These are phyloP conservation scores for Pseudococcus viburni DNA, from an alignment of 2,888 invertebrate genomes.

Conservation along the genomic window DNA sequence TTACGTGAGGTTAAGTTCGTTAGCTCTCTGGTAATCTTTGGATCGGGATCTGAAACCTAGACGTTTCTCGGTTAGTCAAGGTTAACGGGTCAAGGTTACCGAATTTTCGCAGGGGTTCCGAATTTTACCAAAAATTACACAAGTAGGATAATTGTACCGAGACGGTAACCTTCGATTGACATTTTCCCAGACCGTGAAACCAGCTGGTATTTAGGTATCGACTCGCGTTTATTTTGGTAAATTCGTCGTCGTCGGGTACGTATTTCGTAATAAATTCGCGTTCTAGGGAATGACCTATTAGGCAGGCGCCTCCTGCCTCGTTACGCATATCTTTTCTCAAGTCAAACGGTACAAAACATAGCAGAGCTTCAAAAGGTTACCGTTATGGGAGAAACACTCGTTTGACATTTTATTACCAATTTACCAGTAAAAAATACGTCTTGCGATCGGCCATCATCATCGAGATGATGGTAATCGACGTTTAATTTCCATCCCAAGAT, in stretches of 20 bases:
- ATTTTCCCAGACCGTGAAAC: not conserved
- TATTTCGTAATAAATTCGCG: not conserved
- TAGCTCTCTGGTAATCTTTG: not conserved
- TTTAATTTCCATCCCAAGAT: not conserved
- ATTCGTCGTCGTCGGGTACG: not conserved
- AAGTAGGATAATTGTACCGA: not conserved
- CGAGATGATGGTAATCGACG: not conserved
- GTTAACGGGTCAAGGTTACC: slow-evolving; percentile 34
- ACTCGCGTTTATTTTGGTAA: not conserved
- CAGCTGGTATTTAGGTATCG: slow-evolving; percentile 40
- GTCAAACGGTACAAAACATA: not conserved
- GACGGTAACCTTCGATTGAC: slow-evolving; percentile 28
- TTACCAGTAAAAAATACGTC: not conserved
- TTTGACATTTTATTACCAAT: slow-evolving; percentile 19
- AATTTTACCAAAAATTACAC: not conserved
- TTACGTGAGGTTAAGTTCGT: not conserved
- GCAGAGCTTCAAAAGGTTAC: slow-evolving; percentile 16
- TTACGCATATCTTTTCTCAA: not conserved
- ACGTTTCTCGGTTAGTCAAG: slow-evolving; percentile 1
- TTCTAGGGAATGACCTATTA: not conserved
- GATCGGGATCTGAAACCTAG: not conserved
- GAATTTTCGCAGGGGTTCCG: slow-evolving; percentile 18
- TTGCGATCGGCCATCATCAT: not conserved
- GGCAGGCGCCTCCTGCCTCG: slow-evolving; percentile 13
- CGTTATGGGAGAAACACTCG: not conserved